Conservation (phyloP, 2,888 invertebrate genomes). For the Lottia scabra region DNA sequence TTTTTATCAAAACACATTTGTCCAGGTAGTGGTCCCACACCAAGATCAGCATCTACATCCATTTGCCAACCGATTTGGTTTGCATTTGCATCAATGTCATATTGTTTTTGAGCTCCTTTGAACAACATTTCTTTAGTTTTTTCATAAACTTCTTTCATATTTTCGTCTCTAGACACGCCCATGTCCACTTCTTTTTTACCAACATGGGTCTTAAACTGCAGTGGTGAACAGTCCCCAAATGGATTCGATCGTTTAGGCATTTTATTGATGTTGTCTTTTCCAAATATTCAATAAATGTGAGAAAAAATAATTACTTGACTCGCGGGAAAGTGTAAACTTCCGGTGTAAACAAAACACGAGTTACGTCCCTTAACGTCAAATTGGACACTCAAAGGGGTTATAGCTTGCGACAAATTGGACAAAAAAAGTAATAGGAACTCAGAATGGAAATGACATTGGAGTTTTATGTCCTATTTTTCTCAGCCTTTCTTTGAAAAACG, state of each 20-base stretch:
- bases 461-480: too few relatives aligned
- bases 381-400: too few relatives aligned
- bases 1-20: conserved; percentile 23
- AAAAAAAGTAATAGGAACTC: too few relatives aligned
- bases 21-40: not conserved
- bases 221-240: conserved; percentile 56
- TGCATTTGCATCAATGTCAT: conserved; percentile 41
- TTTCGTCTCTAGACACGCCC: conserved; percentile 44
- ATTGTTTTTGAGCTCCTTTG: conserved; percentile 38
- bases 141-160: conserved; percentile 57
- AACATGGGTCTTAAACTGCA: conserved; percentile 58
- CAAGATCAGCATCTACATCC: not conserved
- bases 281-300: too few relatives aligned
- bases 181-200: conserved; percentile 52
- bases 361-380: too few relatives aligned
- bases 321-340: too few relatives aligned
- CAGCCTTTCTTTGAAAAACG: too few relatives aligned
- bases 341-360: too few relatives aligned
- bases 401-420: too few relatives aligned
- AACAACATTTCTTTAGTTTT: conserved; percentile 46
- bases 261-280: not conserved
- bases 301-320: too few relatives aligned
- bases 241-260: conserved; percentile 62
- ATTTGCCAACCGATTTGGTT: conserved; percentile 27
- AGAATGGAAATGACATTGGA: too few relatives aligned